These are phyloP conservation scores for Pedetes capensis DNA, from an alignment of 2,113 vertebrate species.

Conservation along the genomic window DNA sequence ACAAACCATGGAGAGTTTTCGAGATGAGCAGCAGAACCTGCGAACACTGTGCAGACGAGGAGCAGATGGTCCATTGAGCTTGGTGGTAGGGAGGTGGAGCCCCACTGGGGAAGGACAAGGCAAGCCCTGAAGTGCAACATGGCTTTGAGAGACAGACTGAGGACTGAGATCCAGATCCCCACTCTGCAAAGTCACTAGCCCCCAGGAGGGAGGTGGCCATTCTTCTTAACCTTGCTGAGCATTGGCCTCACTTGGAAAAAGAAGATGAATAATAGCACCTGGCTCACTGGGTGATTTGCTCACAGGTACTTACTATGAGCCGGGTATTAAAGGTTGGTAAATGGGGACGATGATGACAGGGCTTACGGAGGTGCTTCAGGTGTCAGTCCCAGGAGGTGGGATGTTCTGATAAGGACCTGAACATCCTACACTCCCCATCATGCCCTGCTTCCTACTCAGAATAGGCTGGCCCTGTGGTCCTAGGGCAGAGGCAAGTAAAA, in stretches of 20 bases:
- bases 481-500: neutral
- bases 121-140: neutral
- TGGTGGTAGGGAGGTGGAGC: neutral
- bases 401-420: neutral
- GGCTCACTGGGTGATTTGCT: neutral
- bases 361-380: neutral
- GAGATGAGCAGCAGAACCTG: neutral
- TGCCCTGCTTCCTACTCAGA: neutral
- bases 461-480: neutral
- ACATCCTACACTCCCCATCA: neutral
- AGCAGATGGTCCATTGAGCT: neutral
- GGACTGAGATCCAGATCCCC: too few species aligned
- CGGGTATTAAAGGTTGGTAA: neutral
- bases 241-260: neutral
- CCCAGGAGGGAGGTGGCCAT: neutral
- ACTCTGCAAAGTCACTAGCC: neutral
- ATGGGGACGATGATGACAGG: neutral
- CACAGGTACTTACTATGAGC: neutral
- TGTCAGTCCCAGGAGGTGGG: neutral
- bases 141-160: neutral
- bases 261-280: accelerated
- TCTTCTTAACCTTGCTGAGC: neutral
- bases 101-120: accelerated
- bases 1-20: too few species aligned
- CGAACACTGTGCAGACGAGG: neutral